phyloP scores from a whole-genome alignment of 2,888 invertebrate species.

The Caprella mutica region DNA sequence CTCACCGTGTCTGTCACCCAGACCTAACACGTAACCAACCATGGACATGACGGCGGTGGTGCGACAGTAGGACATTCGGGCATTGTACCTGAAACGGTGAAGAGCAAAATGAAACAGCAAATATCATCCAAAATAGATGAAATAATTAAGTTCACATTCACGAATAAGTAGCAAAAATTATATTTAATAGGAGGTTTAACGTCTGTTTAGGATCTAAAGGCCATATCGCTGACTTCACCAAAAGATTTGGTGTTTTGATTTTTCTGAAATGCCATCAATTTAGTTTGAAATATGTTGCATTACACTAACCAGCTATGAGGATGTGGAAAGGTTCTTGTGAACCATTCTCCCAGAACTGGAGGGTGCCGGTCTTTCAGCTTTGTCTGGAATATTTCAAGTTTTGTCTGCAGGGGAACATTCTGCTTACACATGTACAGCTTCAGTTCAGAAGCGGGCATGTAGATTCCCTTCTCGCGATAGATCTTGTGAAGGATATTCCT shows the following conservation, averaged over 20 bases:
- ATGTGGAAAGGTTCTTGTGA: conserved; percentile 73
- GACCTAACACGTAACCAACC: conserved; percentile 82
- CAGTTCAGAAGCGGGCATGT: conserved; percentile 51
- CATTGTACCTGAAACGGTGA: conserved; percentile 70
- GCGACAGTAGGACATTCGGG: conserved; percentile 75
- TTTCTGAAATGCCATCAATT: too few relatives aligned
- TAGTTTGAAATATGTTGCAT: too few relatives aligned
- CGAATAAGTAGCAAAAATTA: too few relatives aligned
- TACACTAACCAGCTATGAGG: conserved; percentile 70
- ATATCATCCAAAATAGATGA: too few relatives aligned
- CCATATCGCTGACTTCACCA: too few relatives aligned
- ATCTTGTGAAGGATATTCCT: conserved; percentile 56
- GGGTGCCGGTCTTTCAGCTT: conserved; percentile 60
- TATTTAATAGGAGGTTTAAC: too few relatives aligned
- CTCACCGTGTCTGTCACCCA: conserved; percentile 64
- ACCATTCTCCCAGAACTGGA: conserved; percentile 86
- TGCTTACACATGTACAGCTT: conserved; percentile 39
- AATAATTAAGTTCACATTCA: too few relatives aligned
- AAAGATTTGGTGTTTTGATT: too few relatives aligned
- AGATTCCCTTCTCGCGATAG: conserved; percentile 59
- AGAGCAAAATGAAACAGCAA: too few relatives aligned
- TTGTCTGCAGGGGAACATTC: conserved; percentile 48
- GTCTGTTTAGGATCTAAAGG: too few relatives aligned
- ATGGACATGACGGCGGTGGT: conserved; percentile 97
- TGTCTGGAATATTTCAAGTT: conserved; percentile 53